Evolutionary conservation across 2,888 invertebrate genomes (phyloP), one percentile per base, ranked within the genome.

Genomic region (Caprella mutica): DNA sequence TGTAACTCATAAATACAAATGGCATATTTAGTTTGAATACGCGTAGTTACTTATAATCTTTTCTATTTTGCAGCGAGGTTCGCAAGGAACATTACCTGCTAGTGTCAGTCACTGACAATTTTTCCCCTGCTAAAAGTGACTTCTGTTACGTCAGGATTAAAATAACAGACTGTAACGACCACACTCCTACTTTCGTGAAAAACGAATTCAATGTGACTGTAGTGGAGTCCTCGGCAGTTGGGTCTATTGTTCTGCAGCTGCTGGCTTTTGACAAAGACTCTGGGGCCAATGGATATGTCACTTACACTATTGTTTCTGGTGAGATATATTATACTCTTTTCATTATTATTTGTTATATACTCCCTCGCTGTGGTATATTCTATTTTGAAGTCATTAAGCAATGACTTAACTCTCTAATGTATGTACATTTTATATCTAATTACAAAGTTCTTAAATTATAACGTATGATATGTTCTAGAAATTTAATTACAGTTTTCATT

Each of bases 91-190:
- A 94, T 74, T 78, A 88, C 65, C 73, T 94, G 61, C 89, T 89
- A 1, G 85, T 92, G 43, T 86, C 89, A 81, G 92, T 87, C 30
- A 83, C 87, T 67, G 86, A 87, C 9, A 88, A 86, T 17, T 84
- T 90, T 5, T 86, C 87, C 8, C 89, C 86, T n/a, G 84, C 90
- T 0, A 60, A 55, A 46, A 78, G 86, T 2, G 89, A 89, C 69
- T 88, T 84, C 72, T 88, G 91, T 14, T 80, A 90, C 67, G 85
- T 93, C 6, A 74, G 81, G 43, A 80, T 89, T 39, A 80, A 80
- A 64, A 87, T 94, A 35, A 81, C 82, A 71, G 91, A 90, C 71
- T 76, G 83, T 54, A 86, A 86, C 72, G 90, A 89, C 73, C 86
- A 88, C 71, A 81, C 86, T 8, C 91, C 90, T 0, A 77, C 78